Conservation (phyloP, 2,113 vertebrate species). For the Sinocyclocheilus grahami region DNA sequence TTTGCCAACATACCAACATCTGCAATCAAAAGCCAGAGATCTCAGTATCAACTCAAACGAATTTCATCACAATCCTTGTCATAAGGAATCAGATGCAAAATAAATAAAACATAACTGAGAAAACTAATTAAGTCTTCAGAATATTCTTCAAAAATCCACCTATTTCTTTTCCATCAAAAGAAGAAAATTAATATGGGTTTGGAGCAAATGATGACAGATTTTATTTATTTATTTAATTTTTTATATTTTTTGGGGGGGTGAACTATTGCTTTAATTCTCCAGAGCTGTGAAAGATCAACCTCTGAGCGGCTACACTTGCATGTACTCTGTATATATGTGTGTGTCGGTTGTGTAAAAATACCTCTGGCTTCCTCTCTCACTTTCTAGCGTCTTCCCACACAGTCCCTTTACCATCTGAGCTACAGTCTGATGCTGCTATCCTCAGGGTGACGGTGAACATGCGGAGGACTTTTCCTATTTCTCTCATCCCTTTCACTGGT, state of each 20-base stretch:
- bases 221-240: background rate
- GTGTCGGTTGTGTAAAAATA: background rate
- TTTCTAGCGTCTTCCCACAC: background rate
- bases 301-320: background rate
- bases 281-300: background rate
- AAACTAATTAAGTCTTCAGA: too few relatives aligned
- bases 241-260: too few relatives aligned
- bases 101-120: too few relatives aligned
- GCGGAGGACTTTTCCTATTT: constrained; percentile 9
- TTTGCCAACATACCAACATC: too few relatives aligned
- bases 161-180: too few relatives aligned
- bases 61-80: too few relatives aligned
- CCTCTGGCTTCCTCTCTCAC: background rate
- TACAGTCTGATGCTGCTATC: constrained; percentile 7
- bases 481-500: background rate
- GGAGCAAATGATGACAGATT: background rate
- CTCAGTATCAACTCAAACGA: too few relatives aligned
- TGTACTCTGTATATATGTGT: background rate
- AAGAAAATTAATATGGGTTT: too few relatives aligned
- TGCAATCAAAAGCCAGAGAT: too few relatives aligned
- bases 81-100: too few relatives aligned
- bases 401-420: constrained; percentile 18
- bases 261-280: background rate
- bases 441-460: constrained; percentile 20
- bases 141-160: too few relatives aligned